These are phyloP conservation scores for Eclectus roratus DNA, from an alignment of 2,113 vertebrate genomes.

Conservation along the genomic window DNA sequence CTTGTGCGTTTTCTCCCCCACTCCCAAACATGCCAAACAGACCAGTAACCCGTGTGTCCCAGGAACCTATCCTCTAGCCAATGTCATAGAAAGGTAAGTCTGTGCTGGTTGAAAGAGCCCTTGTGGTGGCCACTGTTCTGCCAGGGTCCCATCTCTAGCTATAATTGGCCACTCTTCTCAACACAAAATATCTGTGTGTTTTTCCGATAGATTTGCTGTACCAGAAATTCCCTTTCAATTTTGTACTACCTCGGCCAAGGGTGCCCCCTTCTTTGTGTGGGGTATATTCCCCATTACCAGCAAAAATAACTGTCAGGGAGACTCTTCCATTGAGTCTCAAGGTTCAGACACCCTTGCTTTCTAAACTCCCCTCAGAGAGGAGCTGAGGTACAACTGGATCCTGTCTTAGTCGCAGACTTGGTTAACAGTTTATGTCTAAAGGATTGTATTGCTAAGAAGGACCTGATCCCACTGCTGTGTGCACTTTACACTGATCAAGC, in stretches of 20 bases:
- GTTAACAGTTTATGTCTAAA: not conserved
- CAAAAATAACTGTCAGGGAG: not conserved
- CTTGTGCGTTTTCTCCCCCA: not conserved
- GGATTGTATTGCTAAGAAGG: not conserved
- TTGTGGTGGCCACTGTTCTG: not conserved
- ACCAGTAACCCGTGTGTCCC: not conserved
- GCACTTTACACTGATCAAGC: not conserved
- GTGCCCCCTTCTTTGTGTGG: not conserved
- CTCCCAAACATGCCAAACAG: not conserved
- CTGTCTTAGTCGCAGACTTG: not conserved
- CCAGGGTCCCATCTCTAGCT: not conserved
- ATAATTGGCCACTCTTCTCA: not conserved
- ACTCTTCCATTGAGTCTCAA: not conserved
- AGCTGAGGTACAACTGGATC: not conserved
- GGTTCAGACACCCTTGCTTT: not conserved
- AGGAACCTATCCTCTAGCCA: not conserved
- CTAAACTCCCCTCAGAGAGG: not conserved
- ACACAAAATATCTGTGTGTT: not conserved
- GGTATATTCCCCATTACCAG: not conserved
- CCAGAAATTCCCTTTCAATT: not conserved
- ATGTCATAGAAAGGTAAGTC: not conserved
- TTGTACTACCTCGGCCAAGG: not conserved
- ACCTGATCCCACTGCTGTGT: not conserved
- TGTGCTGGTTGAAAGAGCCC: not conserved
- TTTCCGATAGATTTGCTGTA: not conserved